These are phyloP conservation scores for Drosophila mettleri DNA, from an alignment of 2,888 invertebrate genomes.

Conservation along the genomic window DNA sequence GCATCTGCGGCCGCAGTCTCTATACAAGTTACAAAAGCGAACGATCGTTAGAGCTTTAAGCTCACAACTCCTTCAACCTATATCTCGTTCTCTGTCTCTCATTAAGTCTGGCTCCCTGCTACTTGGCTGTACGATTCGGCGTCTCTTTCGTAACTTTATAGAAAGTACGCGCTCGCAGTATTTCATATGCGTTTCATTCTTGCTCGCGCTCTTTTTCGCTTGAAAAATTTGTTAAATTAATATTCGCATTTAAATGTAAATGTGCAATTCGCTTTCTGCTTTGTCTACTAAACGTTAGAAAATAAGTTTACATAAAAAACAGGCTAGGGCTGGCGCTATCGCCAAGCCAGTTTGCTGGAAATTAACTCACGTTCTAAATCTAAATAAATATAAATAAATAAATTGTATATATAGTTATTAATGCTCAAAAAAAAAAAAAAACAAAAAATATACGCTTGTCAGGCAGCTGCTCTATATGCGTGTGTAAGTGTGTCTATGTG, in stretches of 20 bases:
- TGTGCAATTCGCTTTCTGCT: slow-evolving; percentile 34
- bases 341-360: slow-evolving; percentile 43
- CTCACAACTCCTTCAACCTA: too few species aligned
- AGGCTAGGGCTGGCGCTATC: slow-evolving; percentile 42
- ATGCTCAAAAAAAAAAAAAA: slow-evolving; percentile 69
- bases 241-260: slow-evolving; percentile 51
- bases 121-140: slow-evolving; percentile 23
- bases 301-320: slow-evolving; percentile 44
- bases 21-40: slow-evolving; percentile 83
- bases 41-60: slow-evolving; percentile 46
- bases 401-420: slow-evolving; percentile 78
- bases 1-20: slow-evolving; percentile 79
- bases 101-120: slow-evolving; percentile 3
- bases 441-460: slow-evolving; percentile 78
- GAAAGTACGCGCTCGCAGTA: slow-evolving; percentile 81
- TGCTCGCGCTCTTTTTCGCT: slow-evolving; percentile 32
- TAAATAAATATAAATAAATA: slow-evolving; percentile 82
- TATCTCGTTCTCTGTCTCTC: slow-evolving; percentile 29
- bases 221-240: slow-evolving; percentile 34
- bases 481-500: slow-evolving; percentile 19
- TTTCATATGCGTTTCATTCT: slow-evolving; percentile 45
- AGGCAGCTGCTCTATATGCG: slow-evolving; percentile 45
- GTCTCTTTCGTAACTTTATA: slow-evolving; percentile 82
- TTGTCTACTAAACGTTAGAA: slow-evolving; percentile 40
- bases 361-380: slow-evolving; percentile 72